phyloP scores from a whole-genome alignment of 2,797 vertebrate species.

The Moxostoma hubbsi region DNA sequence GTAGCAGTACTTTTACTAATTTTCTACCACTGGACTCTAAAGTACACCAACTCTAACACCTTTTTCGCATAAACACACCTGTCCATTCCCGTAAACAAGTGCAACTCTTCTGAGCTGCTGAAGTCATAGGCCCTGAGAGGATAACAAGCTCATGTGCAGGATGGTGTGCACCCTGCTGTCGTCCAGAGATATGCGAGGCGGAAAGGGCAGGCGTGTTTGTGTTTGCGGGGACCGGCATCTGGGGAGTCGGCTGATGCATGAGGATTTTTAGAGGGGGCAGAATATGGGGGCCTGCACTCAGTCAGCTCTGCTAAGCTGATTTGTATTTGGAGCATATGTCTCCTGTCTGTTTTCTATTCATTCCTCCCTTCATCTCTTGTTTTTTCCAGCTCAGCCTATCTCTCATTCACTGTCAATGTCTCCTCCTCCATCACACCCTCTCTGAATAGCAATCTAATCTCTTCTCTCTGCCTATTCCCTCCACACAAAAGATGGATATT shows the following conservation, averaged over 20 bases:
- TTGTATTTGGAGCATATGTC: slow-evolving; percentile 67
- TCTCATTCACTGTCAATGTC: slow-evolving; percentile 14
- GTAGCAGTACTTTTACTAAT: no score
- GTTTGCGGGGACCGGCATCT: slow-evolving; percentile 5
- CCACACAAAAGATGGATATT: background rate
- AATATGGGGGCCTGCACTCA: background rate
- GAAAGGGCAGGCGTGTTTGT: no score
- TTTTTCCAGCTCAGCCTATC: slow-evolving; percentile 12
- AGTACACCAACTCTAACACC: no score
- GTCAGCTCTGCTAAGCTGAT: slow-evolving; percentile 63
- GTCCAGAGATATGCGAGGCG: background rate
- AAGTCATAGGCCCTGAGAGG: slow-evolving; percentile 46
- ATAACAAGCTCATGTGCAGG: slow-evolving; percentile 45
- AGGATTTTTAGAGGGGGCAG: slow-evolving; percentile 11
- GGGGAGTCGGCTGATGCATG: slow-evolving; percentile 4
- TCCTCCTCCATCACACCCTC: slow-evolving; percentile 6
- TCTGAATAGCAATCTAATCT: slow-evolving; percentile 35
- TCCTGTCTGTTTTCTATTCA: slow-evolving; percentile 55
- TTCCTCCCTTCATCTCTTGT: slow-evolving; percentile 18
- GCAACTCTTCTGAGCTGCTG: slow-evolving; percentile 25
- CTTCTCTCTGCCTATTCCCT: slow-evolving; percentile 9
- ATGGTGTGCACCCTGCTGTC: slow-evolving; percentile 21
- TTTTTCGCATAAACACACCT: slow-evolving; percentile 18
- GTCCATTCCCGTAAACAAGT: slow-evolving; percentile 27
- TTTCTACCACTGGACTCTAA: no score